Evolutionary conservation across 2,113 vertebrate species (phyloP).

Genomic region (Dermatemys mawii): DNA sequence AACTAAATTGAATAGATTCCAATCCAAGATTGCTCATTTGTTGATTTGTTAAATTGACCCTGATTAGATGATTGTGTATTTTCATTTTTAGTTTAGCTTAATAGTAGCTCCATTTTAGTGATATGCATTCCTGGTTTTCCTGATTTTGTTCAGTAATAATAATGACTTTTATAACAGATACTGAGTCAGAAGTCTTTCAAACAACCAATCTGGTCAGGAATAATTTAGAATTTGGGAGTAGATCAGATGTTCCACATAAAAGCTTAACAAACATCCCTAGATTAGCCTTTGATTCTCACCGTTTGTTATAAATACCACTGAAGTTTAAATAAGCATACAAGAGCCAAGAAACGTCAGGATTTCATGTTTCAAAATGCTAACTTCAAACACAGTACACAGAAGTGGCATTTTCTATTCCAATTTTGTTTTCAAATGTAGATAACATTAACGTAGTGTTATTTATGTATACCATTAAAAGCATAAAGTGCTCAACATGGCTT

Average conservation of each 20-base stretch:
- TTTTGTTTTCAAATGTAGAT: background rate
- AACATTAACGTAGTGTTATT: background rate
- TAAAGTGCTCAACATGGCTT: background rate
- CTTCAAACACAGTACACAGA: background rate
- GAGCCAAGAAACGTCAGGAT: background rate
- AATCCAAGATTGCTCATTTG: background rate
- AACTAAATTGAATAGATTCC: background rate
- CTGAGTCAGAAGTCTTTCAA: background rate
- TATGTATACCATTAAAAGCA: background rate
- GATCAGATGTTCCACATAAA: background rate
- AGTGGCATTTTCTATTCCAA: background rate
- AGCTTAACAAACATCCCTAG: background rate
- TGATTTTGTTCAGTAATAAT: background rate
- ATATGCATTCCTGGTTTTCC: background rate
- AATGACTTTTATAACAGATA: background rate
- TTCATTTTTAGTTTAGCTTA: background rate
- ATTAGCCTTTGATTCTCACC: background rate
- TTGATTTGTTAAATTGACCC: background rate
- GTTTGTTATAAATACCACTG: background rate
- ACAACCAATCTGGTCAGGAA: background rate
- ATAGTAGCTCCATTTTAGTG: background rate
- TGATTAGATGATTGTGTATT: background rate
- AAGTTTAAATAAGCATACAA: background rate
- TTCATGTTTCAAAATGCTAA: background rate
- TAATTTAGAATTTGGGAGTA: background rate